Base-by-base conservation (phyloP, 2,113 vertebrate genomes). In the Callipepla californica region DNA sequence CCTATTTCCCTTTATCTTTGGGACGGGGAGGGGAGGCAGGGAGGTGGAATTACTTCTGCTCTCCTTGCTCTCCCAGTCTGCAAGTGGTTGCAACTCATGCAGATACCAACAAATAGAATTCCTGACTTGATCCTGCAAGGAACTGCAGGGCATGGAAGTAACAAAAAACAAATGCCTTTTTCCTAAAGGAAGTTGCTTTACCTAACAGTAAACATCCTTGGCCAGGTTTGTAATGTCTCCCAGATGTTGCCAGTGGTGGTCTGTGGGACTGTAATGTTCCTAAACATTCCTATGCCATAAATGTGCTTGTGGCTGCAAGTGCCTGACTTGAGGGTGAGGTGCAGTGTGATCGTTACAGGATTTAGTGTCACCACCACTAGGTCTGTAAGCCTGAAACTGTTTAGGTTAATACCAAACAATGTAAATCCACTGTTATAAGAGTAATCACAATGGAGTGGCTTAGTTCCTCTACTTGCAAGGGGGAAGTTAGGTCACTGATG, bases 301-400 rank as follows among this genome's bases (percentile, higher is more conserved):
- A 6, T 61, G 44, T 48, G 57, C 53, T 93, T 67, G 76, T 47
- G 66, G 78, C 61, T 58, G 18, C 57, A 76, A 34, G 26, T 89
- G 82, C 69, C 55, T 76, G 83, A 74, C 87, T 74, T 90, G 87
- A 96, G 94, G 92, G 93, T 94, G 93, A 90, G 94, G 89, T 93
- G 75, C 74, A 90, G 66, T 78, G 85, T 92, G 95, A 90, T 93
- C 19, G 38, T 42, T 81, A 57, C 67, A 94, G 81, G 78, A 94
- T 95, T 97, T 94, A 95, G 87, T 92, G 36, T 63, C 73, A 38
- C 81, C 70, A 57, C 68, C 18, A 61, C 19, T 11, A 83, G 79
- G 84, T 66, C 67, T 89, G 11, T 74, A 92, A 88, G 66, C 34
- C 74, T 79, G 44, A 74, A 93, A 48, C 91, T 91, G 59, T 92